Conservation (phyloP, 2,113 vertebrate genomes). For the Eclectus roratus region DNA sequence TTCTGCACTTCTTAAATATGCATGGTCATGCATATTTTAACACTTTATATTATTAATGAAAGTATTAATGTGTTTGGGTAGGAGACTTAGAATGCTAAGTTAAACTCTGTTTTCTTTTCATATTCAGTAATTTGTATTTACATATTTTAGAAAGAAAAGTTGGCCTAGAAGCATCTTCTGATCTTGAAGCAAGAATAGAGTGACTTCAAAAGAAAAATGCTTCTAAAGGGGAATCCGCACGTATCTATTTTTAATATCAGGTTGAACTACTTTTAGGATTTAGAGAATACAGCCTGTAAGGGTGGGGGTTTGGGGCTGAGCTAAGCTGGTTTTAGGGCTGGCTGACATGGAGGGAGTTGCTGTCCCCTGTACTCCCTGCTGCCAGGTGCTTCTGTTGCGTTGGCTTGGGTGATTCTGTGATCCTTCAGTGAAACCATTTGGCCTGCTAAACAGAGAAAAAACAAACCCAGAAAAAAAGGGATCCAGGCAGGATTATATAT, state of each 20-base stretch:
- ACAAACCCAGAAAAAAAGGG: not conserved
- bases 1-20: not conserved
- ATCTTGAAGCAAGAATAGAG: conserved; percentile 11
- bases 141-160: conserved; percentile 30
- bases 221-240: conserved; percentile 8
- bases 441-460: not conserved
- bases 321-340: not conserved
- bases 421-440: not conserved
- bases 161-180: conserved; percentile 50
- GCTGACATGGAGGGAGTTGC: not conserved
- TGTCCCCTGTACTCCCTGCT: not conserved
- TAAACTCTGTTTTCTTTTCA: conserved; percentile 31
- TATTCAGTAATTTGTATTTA: conserved; percentile 49
- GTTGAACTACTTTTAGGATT: conserved; percentile 57
- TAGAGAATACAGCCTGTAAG: not conserved
- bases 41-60: conserved; percentile 23
- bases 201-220: conserved; percentile 50
- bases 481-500: not conserved
- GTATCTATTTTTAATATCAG: conserved; percentile 54
- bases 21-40: conserved; percentile 39
- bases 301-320: not conserved
- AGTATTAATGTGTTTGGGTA: conserved; percentile 49
- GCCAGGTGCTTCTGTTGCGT: not conserved
- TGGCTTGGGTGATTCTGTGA: not conserved
- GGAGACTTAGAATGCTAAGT: not conserved